These are phyloP conservation scores for Lycia hirtaria DNA, from an alignment of 2,888 invertebrate species.

Conservation along the genomic window DNA sequence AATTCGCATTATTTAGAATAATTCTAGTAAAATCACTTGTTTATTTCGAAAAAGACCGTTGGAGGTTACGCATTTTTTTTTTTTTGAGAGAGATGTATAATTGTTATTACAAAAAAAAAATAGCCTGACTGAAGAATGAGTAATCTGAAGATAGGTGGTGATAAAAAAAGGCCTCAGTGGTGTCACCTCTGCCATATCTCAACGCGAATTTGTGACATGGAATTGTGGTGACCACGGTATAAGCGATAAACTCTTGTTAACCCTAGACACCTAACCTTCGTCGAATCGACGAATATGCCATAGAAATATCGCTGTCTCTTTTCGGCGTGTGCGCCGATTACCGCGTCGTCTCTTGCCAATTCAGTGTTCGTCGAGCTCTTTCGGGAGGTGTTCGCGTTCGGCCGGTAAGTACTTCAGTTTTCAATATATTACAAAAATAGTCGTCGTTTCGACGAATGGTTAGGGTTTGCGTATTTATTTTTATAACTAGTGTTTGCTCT, in stretches of 20 bases:
- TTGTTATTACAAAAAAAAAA: too few species aligned
- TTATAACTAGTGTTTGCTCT: not conserved
- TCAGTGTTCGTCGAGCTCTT: conserved; percentile 20
- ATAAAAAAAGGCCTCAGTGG: conserved; percentile 45
- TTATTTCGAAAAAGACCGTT: too few species aligned
- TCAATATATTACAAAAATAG: conserved; percentile 4
- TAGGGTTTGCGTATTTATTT: not conserved
- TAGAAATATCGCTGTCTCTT: conserved; percentile 16
- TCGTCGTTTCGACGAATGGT: conserved; percentile 1
- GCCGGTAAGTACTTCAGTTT: too few species aligned
- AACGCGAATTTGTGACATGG: conserved; percentile 41
- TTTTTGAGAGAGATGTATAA: too few species aligned
- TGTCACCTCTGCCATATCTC: conserved; percentile 43
- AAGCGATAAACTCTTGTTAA: too few species aligned
- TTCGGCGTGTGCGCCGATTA: not conserved
- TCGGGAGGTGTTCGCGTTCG: conserved; percentile 14
- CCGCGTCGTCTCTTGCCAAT: conserved; percentile 15
- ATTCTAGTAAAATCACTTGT: too few species aligned
- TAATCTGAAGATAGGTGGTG: conserved; percentile 45
- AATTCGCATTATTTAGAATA: too few species aligned
- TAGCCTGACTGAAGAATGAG: too few species aligned
- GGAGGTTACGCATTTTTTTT: too few species aligned
- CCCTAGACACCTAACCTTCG: conserved; percentile 9
- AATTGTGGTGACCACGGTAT: conserved; percentile 22
- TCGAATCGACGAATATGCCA: conserved; percentile 15